Percentiles rank a stretch among this genome's conserved stretches.
Evolutionary conservation across 2,888 invertebrate species (phyloP).

Genomic region (Onchidella celtica): DNA sequence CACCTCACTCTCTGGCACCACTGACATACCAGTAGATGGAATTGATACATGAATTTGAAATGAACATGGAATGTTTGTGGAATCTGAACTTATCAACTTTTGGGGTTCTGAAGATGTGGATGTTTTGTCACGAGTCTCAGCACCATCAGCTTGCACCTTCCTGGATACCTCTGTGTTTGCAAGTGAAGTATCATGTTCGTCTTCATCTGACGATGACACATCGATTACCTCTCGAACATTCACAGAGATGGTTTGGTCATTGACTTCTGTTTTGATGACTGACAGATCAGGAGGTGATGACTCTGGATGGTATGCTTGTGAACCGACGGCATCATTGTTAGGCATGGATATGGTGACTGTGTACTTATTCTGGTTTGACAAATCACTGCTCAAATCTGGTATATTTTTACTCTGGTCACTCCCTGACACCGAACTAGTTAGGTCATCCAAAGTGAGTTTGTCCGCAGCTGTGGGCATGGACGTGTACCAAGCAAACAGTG

Average conservation of each 20-base stretch:
- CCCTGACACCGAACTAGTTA: neutral
- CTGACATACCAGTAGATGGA: neutral
- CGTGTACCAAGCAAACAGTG: slow-evolving; percentile 32
- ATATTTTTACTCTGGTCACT: neutral
- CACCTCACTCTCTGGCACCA: neutral
- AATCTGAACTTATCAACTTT: neutral
- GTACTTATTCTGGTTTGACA: neutral
- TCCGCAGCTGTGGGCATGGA: neutral
- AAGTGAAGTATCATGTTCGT: neutral
- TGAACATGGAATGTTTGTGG: neutral
- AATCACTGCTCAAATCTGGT: neutral
- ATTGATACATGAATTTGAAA: too few relatives aligned
- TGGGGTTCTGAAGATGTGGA: neutral
- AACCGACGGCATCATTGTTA: neutral
- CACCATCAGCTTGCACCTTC: neutral
- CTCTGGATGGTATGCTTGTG: neutral
- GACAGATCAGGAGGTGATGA: neutral
- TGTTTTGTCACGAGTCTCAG: neutral
- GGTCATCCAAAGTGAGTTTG: neutral
- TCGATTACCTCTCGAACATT: slow-evolving; percentile 29
- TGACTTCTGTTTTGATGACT: slow-evolving; percentile 18
- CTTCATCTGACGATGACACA: slow-evolving; percentile 13
- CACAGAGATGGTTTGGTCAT: neutral
- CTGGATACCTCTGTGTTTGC: neutral
- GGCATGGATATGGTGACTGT: slow-evolving; percentile 22